Evolutionary conservation across 2,797 vertebrate species (phyloP).

Genomic region (Chromis chromis): DNA sequence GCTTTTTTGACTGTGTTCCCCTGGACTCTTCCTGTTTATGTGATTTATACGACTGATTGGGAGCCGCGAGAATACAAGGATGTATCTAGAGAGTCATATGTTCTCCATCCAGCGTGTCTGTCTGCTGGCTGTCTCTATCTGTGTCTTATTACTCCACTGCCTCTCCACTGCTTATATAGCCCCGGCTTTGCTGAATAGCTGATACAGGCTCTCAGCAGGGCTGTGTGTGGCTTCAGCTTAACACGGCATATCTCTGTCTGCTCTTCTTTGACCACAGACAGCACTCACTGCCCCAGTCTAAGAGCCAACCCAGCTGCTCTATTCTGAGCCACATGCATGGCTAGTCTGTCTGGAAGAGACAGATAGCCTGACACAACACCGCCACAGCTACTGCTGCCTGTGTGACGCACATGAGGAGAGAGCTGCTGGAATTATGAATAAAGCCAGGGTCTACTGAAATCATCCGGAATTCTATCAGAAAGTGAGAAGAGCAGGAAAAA

Average conservation of each 20-base stretch:
- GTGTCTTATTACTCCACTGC: conserved; percentile 36
- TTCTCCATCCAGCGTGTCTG: conserved; percentile 28
- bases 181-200: conserved; percentile 49
- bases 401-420: conserved; percentile 37
- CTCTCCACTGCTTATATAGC: conserved; percentile 50
- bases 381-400: conserved; percentile 39
- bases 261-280: conserved; percentile 71
- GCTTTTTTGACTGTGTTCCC: background rate
- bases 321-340: conserved; percentile 73
- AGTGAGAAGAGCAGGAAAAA: conserved; percentile 30
- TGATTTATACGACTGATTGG: conserved; percentile 4
- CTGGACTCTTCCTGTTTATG: conserved; percentile 12
- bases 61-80: background rate
- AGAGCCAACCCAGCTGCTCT: conserved; percentile 67
- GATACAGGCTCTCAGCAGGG: conserved; percentile 67
- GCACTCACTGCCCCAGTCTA: conserved; percentile 59
- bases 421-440: conserved; percentile 61
- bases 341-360: conserved; percentile 72
- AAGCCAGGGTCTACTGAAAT: conserved; percentile 32
- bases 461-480: conserved; percentile 32
- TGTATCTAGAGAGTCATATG: conserved; percentile 18
- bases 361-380: conserved; percentile 70
- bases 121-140: conserved; percentile 38
- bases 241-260: conserved; percentile 69
- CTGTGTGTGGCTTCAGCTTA: conserved; percentile 66